These are phyloP conservation scores for Macrobrachium rosenbergii DNA, from an alignment of 1,140 invertebrate genomes.

Conservation along the genomic window DNA sequence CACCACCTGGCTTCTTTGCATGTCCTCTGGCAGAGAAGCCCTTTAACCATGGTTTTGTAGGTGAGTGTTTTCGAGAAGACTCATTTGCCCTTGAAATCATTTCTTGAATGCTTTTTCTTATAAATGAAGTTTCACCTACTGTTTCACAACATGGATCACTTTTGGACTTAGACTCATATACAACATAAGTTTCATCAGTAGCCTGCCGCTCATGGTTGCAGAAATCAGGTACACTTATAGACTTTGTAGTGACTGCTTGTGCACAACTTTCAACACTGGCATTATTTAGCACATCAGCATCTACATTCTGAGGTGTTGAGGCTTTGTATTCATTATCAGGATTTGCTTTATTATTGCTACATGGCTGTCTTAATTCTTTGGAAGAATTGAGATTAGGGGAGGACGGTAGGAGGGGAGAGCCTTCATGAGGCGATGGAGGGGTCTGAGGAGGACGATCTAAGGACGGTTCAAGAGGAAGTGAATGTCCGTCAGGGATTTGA, in stretches of 20 bases:
- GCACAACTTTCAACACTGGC: constrained; percentile 14
- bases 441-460: constrained; percentile 41
- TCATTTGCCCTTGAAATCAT: constrained; percentile 49
- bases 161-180: constrained; percentile 24
- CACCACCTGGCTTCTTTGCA: constrained; percentile 50
- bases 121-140: constrained; percentile 48
- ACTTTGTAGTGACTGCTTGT: not conserved
- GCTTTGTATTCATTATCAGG: constrained; percentile 32
- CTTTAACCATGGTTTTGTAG: not conserved
- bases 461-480: constrained; percentile 43
- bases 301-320: not conserved
- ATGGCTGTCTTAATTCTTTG: not conserved
- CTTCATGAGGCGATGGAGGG: constrained; percentile 42
- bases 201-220: constrained; percentile 20
- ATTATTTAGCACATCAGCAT: constrained; percentile 30
- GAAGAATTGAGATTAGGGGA: constrained; percentile 19
- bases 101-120: constrained; percentile 48
- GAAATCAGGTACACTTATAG: constrained; percentile 32
- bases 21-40: not conserved
- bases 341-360: constrained; percentile 25
- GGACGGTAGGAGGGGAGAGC: constrained; percentile 36
- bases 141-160: constrained; percentile 19
- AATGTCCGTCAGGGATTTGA: constrained; percentile 45
- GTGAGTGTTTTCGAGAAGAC: not conserved
- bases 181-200: constrained; percentile 39